These are phyloP conservation scores for Eleutherodactylus coqui DNA, from an alignment of 2,797 vertebrate genomes.

Conservation along the genomic window DNA sequence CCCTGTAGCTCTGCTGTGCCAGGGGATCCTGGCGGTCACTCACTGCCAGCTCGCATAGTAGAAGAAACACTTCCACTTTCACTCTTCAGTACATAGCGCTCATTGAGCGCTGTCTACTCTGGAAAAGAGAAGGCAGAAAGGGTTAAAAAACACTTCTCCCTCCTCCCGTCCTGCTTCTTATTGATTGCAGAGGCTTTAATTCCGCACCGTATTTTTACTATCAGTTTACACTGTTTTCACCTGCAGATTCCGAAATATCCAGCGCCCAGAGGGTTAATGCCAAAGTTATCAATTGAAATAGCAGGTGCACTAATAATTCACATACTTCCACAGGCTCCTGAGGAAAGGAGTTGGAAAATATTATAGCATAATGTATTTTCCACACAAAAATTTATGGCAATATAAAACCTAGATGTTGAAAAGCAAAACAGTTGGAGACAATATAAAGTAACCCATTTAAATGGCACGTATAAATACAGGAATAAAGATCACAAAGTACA, in stretches of 20 bases:
- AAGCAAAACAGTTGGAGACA: not conserved
- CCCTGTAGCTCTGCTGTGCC: too few species aligned
- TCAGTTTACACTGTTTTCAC: not conserved
- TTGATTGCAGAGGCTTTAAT: too few species aligned
- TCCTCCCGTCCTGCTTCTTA: too few species aligned
- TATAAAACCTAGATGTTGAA: not conserved
- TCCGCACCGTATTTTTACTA: too few species aligned
- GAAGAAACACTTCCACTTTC: too few species aligned
- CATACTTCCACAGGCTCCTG: conserved; percentile 14
- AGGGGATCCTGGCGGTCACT: too few species aligned
- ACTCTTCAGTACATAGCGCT: too few species aligned
- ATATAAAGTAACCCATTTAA: not conserved
- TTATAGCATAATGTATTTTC: conserved; percentile 8
- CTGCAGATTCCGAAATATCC: not conserved
- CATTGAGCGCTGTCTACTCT: too few species aligned
- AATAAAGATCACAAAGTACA: not conserved
- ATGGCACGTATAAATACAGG: not conserved
- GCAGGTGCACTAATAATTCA: conserved; percentile 24
- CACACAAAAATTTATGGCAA: conserved; percentile 9
- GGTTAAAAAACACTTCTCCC: too few species aligned
- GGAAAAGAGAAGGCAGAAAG: too few species aligned
- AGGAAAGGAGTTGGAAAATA: not conserved
- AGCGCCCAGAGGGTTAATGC: not conserved
- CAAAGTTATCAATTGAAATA: conserved; percentile 20
- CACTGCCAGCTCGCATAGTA: too few species aligned